Evolutionary conservation across 92 coral and sea anemone genomes (phyloP).

Genomic region (Diadumene lineata): DNA sequence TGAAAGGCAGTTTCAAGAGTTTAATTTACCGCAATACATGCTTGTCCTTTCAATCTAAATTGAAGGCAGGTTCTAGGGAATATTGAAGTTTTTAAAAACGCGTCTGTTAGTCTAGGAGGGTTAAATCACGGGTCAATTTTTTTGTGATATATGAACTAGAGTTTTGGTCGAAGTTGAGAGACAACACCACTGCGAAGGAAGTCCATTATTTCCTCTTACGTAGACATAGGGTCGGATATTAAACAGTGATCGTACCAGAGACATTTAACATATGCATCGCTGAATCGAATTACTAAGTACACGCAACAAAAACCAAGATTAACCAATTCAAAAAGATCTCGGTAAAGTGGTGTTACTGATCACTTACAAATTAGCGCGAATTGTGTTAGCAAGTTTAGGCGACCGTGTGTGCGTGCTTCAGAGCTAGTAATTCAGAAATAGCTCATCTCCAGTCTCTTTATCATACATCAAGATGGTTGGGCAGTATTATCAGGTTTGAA

Average conservation of each 20-base stretch:
- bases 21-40: conserved; percentile 32
- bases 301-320: conserved; percentile 25
- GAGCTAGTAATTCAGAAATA: conserved; percentile 24
- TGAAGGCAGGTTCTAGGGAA: conserved; percentile 17
- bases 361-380: conserved; percentile 13
- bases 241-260: conserved; percentile 32
- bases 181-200: conserved; percentile 44
- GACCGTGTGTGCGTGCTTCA: conserved; percentile 13
- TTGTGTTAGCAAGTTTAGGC: conserved; percentile 1
- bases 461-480: conserved; percentile 49
- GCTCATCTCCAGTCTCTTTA: conserved; percentile 34
- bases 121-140: conserved; percentile 37
- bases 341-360: conserved; percentile 20
- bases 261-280: not conserved
- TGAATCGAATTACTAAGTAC: conserved; percentile 40
- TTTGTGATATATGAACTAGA: conserved; percentile 28
- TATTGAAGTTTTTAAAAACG: conserved; percentile 20
- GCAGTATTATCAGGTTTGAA: conserved; percentile 46
- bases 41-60: conserved; percentile 10
- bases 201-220: conserved; percentile 46
- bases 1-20: conserved; percentile 40
- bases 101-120: conserved; percentile 35
- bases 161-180: conserved; percentile 33
- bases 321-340: conserved; percentile 21
- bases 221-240: conserved; percentile 38